phyloP scores from a whole-genome alignment of 1,140 invertebrate genomes.

The Zaprionus africanus region DNA sequence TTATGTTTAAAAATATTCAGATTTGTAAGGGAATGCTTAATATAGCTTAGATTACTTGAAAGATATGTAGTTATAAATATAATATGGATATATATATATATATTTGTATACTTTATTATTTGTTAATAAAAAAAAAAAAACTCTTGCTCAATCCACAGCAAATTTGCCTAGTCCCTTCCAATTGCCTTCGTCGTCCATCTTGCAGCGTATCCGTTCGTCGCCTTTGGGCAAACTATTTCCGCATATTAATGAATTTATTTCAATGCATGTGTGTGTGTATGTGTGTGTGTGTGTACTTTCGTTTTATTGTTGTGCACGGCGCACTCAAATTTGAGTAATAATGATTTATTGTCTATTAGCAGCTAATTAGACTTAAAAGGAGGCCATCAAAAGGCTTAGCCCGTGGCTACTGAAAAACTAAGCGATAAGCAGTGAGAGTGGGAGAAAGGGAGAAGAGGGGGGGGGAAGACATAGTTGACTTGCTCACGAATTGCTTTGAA shows the following conservation, averaged over 20 bases:
- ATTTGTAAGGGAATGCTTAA: no score
- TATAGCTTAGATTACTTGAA: no score
- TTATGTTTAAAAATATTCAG: no score
- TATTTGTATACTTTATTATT: no score
- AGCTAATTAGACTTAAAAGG: slow-evolving; percentile 82
- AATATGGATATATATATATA: no score
- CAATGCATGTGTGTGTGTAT: slow-evolving; percentile 36
- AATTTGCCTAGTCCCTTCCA: no score
- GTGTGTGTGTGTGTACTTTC: slow-evolving; percentile 26
- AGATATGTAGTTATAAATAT: no score
- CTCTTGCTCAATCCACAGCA: no score
- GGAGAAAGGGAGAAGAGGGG: background rate
- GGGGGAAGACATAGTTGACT: background rate
- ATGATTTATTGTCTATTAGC: slow-evolving; percentile 82
- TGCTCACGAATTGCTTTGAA: slow-evolving; percentile 61
- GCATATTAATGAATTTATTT: slow-evolving; percentile 64
- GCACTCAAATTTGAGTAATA: slow-evolving; percentile 76
- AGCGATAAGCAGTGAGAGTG: slow-evolving; percentile 1
- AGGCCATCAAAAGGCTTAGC: slow-evolving; percentile 72
- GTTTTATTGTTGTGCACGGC: slow-evolving; percentile 47
- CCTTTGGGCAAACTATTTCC: background rate
- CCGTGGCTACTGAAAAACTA: slow-evolving; percentile 77
- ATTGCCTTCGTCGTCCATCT: background rate
- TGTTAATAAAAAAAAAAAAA: no score
- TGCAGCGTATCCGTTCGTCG: slow-evolving; percentile 34